Percentiles rank a stretch among this genome's conserved stretches.
These are phyloP conservation scores for Sylvicapra grimmia DNA, from an alignment of 2,113 vertebrate genomes.

Conservation along the genomic window DNA sequence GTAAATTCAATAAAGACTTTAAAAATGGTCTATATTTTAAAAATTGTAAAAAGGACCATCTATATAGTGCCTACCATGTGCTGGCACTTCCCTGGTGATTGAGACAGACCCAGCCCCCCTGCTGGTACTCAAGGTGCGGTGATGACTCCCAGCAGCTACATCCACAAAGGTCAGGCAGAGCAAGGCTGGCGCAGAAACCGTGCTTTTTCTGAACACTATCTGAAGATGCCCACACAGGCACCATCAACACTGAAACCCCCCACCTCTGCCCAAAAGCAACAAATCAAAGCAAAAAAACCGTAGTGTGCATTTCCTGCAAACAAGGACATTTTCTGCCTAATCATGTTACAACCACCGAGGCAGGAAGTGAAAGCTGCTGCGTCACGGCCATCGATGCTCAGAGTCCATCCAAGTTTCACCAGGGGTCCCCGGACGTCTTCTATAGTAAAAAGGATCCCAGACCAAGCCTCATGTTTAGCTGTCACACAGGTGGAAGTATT, in stretches of 20 bases:
- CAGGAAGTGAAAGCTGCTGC: rapidly evolving
- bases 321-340: not conserved
- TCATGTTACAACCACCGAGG: not conserved
- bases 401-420: not conserved
- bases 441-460: rapidly evolving
- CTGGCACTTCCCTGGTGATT: not conserved
- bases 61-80: rapidly evolving
- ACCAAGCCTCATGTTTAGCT: rapidly evolving
- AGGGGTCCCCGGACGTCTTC: not conserved
- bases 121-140: not conserved
- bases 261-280: not conserved
- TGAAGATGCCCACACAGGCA: not conserved
- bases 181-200: not conserved
- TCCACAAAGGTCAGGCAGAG: not conserved
- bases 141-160: rapidly evolving
- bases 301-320: rapidly evolving
- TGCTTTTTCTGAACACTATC: not conserved
- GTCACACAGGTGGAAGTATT: rapidly evolving
- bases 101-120: not conserved
- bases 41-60: not conserved
- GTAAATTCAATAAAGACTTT: not conserved
- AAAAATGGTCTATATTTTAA: not conserved
- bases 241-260: not conserved
- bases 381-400: rapidly evolving
- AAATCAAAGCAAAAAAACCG: not conserved